A percentile compares a stretch with the other conserved stretches of the same genome.
Conservation (phyloP, 1,140 invertebrate species). For the Heliconius congener region DNA sequence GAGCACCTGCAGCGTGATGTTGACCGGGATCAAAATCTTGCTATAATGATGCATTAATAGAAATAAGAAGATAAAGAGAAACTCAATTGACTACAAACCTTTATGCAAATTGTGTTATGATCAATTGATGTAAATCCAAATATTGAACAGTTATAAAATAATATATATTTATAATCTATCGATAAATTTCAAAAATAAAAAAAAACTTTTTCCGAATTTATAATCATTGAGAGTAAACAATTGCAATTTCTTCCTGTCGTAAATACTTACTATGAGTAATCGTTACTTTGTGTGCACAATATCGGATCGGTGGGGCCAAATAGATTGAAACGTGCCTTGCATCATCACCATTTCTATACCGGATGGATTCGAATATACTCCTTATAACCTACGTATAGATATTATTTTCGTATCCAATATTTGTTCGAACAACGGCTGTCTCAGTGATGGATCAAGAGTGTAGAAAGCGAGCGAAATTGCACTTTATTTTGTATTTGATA, state of each 20-base stretch:
- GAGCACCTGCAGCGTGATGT: too few species aligned
- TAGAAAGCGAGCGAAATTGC: neutral
- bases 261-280: constrained; percentile 78
- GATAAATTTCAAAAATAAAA: constrained; percentile 27
- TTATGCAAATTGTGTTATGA: too few species aligned
- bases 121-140: too few species aligned
- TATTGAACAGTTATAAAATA: too few species aligned
- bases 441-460: neutral
- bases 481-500: constrained; percentile 11
- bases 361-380: neutral
- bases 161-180: neutral
- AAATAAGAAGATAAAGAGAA: too few species aligned
- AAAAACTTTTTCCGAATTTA: constrained; percentile 72
- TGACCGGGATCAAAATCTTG: too few species aligned
- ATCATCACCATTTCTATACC: constrained; percentile 47
- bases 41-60: too few species aligned
- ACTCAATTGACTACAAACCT: too few species aligned
- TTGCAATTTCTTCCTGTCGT: constrained; percentile 79
- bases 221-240: constrained; percentile 77
- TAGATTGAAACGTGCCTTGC: constrained; percentile 72
- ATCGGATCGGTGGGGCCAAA: constrained; percentile 70
- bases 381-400: neutral
- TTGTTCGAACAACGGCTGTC: neutral
- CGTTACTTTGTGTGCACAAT: constrained; percentile 76
- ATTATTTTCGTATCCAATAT: constrained; percentile 1